These are phyloP conservation scores for Parelbella ahira DNA, from an alignment of 2,888 invertebrate species.

Conservation along the genomic window DNA sequence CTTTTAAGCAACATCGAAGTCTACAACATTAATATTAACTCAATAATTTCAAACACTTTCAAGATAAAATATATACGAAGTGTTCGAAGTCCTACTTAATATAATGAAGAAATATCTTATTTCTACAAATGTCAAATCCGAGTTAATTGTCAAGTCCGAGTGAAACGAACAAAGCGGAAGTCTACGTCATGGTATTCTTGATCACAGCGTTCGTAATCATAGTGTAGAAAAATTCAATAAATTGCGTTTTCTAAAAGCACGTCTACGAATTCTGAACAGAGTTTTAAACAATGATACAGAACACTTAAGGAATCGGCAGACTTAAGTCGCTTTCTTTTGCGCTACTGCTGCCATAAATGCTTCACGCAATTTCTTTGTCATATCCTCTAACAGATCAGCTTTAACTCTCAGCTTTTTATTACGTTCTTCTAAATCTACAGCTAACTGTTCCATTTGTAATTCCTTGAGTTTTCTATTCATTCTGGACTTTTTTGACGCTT, in stretches of 20 bases:
- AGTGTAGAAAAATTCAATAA: too few relatives aligned
- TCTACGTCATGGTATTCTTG: constrained; percentile 18
- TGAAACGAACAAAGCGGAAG: constrained; percentile 26
- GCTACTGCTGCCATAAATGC: constrained; percentile 84
- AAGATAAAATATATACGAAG: constrained; percentile 32
- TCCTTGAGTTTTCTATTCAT: constrained; percentile 84
- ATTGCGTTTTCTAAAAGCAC: too few relatives aligned
- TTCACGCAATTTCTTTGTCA: constrained; percentile 83
- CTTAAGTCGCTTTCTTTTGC: constrained; percentile 61
- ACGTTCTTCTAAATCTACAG: constrained; percentile 79
- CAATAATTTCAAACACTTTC: constrained; percentile 32
- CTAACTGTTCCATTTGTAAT: constrained; percentile 75
- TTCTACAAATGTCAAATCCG: constrained; percentile 32
- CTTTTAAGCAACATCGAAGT: constrained; percentile 28
- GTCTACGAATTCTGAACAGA: too few relatives aligned
- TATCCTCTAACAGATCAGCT: constrained; percentile 84
- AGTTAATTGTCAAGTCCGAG: constrained; percentile 28
- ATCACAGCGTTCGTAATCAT: constrained; percentile 9
- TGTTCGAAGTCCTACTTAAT: constrained; percentile 26
- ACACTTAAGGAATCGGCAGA: constrained; percentile 23
- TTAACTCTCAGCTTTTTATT: constrained; percentile 83
- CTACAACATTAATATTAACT: constrained; percentile 28
- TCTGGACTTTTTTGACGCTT: constrained; percentile 87
- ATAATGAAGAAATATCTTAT: constrained; percentile 28
- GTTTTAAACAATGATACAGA: constrained; percentile 27